These are phyloP conservation scores for Parazoanthus darwini DNA, from an alignment of 92 coral and sea anemone genomes.

Conservation along the genomic window DNA sequence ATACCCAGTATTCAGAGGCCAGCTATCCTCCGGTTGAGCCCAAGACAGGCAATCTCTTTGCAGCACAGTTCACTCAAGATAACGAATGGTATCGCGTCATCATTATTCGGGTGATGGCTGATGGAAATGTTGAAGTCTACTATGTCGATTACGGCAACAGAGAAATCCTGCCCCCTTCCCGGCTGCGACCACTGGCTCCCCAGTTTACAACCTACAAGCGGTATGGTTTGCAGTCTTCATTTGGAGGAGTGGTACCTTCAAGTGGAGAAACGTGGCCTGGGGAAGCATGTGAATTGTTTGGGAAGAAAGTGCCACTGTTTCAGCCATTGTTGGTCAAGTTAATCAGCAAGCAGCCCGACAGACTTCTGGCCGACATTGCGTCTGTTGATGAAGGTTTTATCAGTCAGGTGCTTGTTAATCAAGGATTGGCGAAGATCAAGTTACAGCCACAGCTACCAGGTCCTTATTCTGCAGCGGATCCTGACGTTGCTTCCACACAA, in stretches of 20 bases:
- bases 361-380: slow-evolving; percentile 57
- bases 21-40: slow-evolving; percentile 50
- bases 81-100: slow-evolving; percentile 69
- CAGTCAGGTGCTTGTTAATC: slow-evolving; percentile 7
- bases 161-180: slow-evolving; percentile 47
- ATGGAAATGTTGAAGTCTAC: slow-evolving; percentile 52
- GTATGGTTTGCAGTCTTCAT: slow-evolving; percentile 47
- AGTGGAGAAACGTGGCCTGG: slow-evolving; percentile 61
- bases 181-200: slow-evolving; percentile 56
- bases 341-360: slow-evolving; percentile 40
- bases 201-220: slow-evolving; percentile 37
- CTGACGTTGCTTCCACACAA: background rate
- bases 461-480: background rate
- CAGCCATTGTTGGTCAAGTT: slow-evolving; percentile 41
- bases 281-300: slow-evolving; percentile 63
- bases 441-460: background rate
- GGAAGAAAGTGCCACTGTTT: slow-evolving; percentile 50
- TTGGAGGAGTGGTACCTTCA: slow-evolving; percentile 55
- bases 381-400: background rate
- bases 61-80: slow-evolving; percentile 62
- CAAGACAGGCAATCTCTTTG: slow-evolving; percentile 32
- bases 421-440: slow-evolving; percentile 20
- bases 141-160: slow-evolving; percentile 71
- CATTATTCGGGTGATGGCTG: slow-evolving; percentile 25
- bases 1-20: slow-evolving; percentile 28